Conservation (phyloP, 2,113 vertebrate genomes). For the Oreocharis arfaki region DNA sequence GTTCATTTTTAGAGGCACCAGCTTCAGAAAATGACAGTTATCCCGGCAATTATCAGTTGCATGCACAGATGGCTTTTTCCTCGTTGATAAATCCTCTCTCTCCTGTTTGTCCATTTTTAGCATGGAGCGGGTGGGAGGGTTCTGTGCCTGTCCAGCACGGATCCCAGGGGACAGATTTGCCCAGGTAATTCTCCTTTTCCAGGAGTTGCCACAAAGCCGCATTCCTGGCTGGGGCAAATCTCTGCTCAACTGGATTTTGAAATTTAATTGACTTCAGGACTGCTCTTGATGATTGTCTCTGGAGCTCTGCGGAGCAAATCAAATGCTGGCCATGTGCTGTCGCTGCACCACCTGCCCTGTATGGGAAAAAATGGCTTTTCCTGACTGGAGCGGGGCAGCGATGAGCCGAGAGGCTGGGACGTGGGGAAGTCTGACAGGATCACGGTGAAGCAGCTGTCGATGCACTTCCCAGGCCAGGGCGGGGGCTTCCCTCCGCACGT, state of each 20-base stretch:
- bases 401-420: background rate
- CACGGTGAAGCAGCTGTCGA: background rate
- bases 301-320: background rate
- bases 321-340: rapidly evolving
- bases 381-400: rapidly evolving
- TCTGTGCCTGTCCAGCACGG: background rate
- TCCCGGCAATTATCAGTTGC: slow-evolving; percentile 47
- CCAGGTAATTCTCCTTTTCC: background rate
- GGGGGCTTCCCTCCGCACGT: rapidly evolving
- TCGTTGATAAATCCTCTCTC: slow-evolving; percentile 20
- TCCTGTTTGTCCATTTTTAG: slow-evolving; percentile 3
- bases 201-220: rapidly evolving
- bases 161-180: background rate
- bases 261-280: background rate
- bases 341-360: rapidly evolving
- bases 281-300: background rate
- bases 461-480: rapidly evolving
- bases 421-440: background rate
- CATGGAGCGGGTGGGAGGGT: background rate
- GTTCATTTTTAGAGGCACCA: slow-evolving; percentile 49
- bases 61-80: slow-evolving; percentile 48
- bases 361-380: background rate
- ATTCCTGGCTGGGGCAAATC: background rate
- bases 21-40: slow-evolving; percentile 55
- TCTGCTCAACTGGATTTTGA: background rate